A percentile compares a stretch with the other conserved stretches of the same genome.
These are phyloP conservation scores for Argyresthia albistria DNA, from an alignment of 2,888 invertebrate genomes.

Conservation along the genomic window DNA sequence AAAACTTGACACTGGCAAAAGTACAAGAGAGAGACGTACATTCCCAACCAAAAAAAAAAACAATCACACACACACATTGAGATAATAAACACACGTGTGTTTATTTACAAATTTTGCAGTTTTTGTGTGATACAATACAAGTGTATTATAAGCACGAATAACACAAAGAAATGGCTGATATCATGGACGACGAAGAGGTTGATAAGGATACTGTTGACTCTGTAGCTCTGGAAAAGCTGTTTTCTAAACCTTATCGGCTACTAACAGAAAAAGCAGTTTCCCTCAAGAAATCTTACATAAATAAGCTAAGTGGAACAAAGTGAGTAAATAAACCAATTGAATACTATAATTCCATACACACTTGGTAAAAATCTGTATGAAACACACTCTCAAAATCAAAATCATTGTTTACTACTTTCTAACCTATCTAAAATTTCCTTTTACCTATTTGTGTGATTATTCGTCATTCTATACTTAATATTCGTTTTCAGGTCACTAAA, in stretches of 20 bases:
- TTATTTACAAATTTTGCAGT: background rate
- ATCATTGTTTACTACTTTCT: too few species aligned
- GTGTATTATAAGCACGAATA: background rate
- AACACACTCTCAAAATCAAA: background rate
- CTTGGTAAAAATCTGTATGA: too few species aligned
- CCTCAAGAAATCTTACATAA: slow-evolving; percentile 71
- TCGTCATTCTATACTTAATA: background rate
- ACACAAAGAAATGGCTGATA: slow-evolving; percentile 37
- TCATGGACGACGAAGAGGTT: slow-evolving; percentile 45
- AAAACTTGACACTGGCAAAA: too few species aligned
- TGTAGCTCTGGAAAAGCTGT: slow-evolving; percentile 35
- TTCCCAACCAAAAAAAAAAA: too few species aligned
- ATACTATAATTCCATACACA: too few species aligned
- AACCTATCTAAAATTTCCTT: too few species aligned
- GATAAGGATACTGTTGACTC: slow-evolving; percentile 43
- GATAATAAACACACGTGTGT: background rate
- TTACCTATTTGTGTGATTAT: background rate
- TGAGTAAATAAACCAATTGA: slow-evolving; percentile 27
- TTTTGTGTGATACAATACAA: background rate
- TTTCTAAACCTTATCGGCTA: slow-evolving; percentile 40
- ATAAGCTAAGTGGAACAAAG: slow-evolving; percentile 73
- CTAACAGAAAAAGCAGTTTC: slow-evolving; percentile 66
- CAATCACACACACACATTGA: too few species aligned
- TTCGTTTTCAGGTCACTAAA: slow-evolving; percentile 35
- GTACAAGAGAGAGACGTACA: too few species aligned